These are phyloP conservation scores for Sebastes oblongus DNA, from an alignment of 2,797 vertebrate genomes.

Conservation along the genomic window DNA sequence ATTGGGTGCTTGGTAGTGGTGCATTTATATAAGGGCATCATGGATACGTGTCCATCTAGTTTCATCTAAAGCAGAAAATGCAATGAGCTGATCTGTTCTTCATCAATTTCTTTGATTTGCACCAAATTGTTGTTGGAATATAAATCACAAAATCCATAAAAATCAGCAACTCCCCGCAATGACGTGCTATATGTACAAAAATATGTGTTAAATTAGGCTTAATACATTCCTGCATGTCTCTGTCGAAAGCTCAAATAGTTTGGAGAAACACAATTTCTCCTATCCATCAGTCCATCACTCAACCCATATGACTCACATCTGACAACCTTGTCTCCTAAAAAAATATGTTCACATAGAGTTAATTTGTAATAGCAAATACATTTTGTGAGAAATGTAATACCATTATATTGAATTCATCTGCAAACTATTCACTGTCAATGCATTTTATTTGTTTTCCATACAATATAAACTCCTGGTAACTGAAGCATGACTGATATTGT, in stretches of 20 bases:
- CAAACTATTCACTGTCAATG: neutral
- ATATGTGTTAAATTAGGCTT: neutral
- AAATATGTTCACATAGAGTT: too few species aligned
- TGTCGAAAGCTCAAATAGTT: neutral
- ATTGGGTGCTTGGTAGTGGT: conserved; percentile 11
- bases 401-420: neutral
- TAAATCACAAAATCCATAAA: neutral
- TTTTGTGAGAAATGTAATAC: neutral
- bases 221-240: neutral
- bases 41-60: neutral
- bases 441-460: neutral
- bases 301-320: too few species aligned
- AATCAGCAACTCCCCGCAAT: neutral
- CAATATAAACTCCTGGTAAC: neutral
- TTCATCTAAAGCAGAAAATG: neutral
- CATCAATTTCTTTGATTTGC: neutral
- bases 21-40: conserved; percentile 5
- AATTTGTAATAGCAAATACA: neutral
- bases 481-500: neutral
- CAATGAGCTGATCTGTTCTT: neutral
- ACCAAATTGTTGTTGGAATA: neutral
- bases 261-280: neutral
- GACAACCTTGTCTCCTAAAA: too few species aligned
- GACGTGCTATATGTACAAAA: neutral
- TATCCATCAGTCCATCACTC: neutral